phyloP scores from a whole-genome alignment of 2,888 invertebrate species.

The Mylabris sibirica region DNA sequence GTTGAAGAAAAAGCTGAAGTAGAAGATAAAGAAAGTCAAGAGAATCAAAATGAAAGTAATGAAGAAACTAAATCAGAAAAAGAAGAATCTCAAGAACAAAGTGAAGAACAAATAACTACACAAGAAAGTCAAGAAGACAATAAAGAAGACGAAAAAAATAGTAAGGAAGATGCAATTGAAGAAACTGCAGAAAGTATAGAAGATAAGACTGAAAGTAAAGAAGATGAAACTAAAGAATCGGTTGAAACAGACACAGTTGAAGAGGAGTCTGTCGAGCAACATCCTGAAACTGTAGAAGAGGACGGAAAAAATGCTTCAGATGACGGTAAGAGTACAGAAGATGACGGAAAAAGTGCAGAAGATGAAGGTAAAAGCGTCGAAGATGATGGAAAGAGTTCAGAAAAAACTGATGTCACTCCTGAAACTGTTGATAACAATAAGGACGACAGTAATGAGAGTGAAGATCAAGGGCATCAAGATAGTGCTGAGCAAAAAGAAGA shows the following conservation, averaged over 20 bases:
- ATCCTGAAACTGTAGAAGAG: constrained; percentile 16
- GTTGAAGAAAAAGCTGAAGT: constrained; percentile 33
- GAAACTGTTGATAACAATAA: background rate
- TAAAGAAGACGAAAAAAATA: constrained; percentile 11
- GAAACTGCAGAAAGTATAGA: constrained; percentile 29
- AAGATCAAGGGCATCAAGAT: background rate
- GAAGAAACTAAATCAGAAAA: constrained; percentile 33
- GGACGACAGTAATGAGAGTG: constrained; percentile 16
- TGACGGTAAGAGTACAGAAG: constrained; percentile 30
- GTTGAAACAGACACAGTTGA: constrained; percentile 27
- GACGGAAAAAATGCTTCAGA: constrained; percentile 30
- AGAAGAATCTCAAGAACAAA: constrained; percentile 31
- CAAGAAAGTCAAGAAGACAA: constrained; percentile 9
- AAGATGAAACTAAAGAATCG: constrained; percentile 29
- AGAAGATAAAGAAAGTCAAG: constrained; percentile 34
- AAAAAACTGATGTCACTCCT: constrained; percentile 14
- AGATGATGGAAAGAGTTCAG: no score
- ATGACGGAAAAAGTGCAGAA: constrained; percentile 36
- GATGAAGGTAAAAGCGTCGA: constrained; percentile 42
- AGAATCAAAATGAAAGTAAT: constrained; percentile 21
- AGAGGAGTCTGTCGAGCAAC: constrained; percentile 10
- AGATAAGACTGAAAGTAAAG: constrained; percentile 37
- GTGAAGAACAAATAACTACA: constrained; percentile 15
- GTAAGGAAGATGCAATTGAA: constrained; percentile 12
- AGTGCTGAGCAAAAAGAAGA: constrained; percentile 35